Evolutionary conservation across 2,113 vertebrate species (phyloP).

Genomic region (Amphiprion percula): DNA sequence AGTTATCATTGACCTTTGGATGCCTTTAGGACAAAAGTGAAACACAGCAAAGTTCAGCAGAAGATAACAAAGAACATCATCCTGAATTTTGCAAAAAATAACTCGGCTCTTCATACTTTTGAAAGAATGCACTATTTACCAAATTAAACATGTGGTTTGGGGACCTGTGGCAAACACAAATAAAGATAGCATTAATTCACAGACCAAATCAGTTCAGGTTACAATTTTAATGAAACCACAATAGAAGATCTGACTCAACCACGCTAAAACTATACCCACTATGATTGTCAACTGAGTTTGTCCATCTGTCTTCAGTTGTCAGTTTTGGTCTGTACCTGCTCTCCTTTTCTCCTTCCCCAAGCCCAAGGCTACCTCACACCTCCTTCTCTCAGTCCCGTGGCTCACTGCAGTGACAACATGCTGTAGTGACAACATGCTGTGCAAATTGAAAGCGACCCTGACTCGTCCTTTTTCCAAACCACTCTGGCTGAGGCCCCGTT

Average conservation of each 20-base stretch:
- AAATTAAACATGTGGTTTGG: background rate
- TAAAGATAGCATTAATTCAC: background rate
- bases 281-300: background rate
- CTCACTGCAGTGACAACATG: slow-evolving; percentile 57
- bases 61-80: background rate
- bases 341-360: slow-evolving; percentile 5
- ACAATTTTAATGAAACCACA: background rate
- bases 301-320: slow-evolving; percentile 1
- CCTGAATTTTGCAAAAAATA: too few species aligned
- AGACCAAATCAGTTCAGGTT: background rate
- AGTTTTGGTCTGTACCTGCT: slow-evolving; percentile 1
- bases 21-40: background rate
- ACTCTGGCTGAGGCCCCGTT: slow-evolving; percentile 59
- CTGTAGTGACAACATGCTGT: slow-evolving; percentile 65
- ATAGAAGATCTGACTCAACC: background rate
- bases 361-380: slow-evolving; percentile 18
- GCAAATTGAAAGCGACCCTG: slow-evolving; percentile 81
- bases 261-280: background rate
- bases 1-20: slow-evolving; percentile 17
- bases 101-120: background rate
- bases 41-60: background rate
- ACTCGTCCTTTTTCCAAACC: slow-evolving; percentile 73
- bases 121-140: background rate
- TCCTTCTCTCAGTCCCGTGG: slow-evolving; percentile 19
- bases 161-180: background rate